These are phyloP conservation scores for Melieria picta DNA, from an alignment of 2,888 invertebrate species.

Conservation along the genomic window DNA sequence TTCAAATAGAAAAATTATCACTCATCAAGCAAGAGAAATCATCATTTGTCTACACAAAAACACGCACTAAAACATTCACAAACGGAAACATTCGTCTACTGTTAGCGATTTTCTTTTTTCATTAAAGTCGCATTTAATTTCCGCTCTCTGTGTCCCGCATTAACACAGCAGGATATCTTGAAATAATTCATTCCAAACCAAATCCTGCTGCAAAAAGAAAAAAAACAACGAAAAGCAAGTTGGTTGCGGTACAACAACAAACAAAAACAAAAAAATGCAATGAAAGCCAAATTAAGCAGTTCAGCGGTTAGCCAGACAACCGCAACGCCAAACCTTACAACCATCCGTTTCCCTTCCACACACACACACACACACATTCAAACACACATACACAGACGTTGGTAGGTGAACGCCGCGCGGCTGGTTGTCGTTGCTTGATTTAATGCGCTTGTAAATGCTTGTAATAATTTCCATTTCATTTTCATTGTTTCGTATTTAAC, in stretches of 20 bases:
- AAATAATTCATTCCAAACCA: constrained; percentile 54
- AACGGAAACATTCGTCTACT: background rate
- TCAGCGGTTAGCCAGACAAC: constrained; percentile 40
- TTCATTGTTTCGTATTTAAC: constrained; percentile 53
- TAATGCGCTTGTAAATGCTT: constrained; percentile 15
- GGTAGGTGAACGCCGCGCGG: constrained; percentile 38
- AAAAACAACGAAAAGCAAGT: constrained; percentile 18
- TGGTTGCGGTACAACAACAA: background rate
- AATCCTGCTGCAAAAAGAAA: background rate
- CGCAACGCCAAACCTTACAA: background rate
- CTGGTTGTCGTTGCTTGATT: constrained; percentile 20
- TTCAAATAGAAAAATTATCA: too few relatives aligned
- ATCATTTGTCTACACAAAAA: background rate
- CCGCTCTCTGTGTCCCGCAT: constrained; percentile 49
- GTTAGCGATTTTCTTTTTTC: background rate
- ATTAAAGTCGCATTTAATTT: constrained; percentile 36
- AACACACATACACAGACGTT: constrained; percentile 37
- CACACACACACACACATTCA: background rate
- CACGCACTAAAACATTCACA: background rate
- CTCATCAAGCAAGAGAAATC: too few relatives aligned
- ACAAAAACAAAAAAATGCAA: constrained; percentile 41
- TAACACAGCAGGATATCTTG: constrained; percentile 58
- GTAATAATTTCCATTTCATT: constrained; percentile 58
- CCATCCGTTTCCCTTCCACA: background rate
- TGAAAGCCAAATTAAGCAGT: constrained; percentile 60